Evolutionary conservation across 1,140 invertebrate species (phyloP), one percentile per base, ranked within the genome.

Genomic region (Drosophila seguyi): DNA sequence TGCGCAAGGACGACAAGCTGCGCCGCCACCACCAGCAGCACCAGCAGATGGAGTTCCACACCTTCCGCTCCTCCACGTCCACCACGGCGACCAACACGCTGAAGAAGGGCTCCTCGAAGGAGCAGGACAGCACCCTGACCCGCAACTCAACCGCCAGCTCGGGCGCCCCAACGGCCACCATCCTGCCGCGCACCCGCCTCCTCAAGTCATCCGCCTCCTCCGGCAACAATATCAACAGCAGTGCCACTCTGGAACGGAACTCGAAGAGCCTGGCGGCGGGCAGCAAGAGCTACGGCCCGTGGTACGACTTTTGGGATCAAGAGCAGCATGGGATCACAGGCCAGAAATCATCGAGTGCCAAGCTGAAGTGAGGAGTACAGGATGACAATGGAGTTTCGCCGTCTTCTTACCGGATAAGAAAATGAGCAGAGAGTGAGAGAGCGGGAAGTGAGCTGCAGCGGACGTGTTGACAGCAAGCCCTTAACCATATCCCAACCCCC

Each of bases 241-340:
- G 81, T 57, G 82, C 83, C 65, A 92, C 90, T 14, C 52, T 91
- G 63, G 91, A 92, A 44, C 78, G 81, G 10, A 92, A 91, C 41
- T 69, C 79, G 3, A 79, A 82, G 57, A 63, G 76, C 48, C 62
- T 87, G 63, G 88, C 48, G 91, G 91, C 48, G 91, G 91, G 50
- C 75, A 92, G 74, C 36, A 96, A 96, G 76, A 96, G 96, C 66
- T 97, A 96, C 90, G 97, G 96, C 1, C 96, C 96, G 0, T 98
- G 97, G 97, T 97, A 97, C 83, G 96, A 97, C 92, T 94, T 97
- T 41, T 97, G 96, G 97, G 96, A 95, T 71, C 91, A 92, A 69
- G 77, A 91, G 29, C 87, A 91, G 48, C 91, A 92, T 27, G 76
- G 83, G 25, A 75, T 90, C n/a, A 41, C 79, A 16, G 78, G 73